Evolutionary conservation across 1,140 invertebrate genomes (phyloP), one percentile per base, ranked within the genome.

Genomic region (Coelopa frigida): DNA sequence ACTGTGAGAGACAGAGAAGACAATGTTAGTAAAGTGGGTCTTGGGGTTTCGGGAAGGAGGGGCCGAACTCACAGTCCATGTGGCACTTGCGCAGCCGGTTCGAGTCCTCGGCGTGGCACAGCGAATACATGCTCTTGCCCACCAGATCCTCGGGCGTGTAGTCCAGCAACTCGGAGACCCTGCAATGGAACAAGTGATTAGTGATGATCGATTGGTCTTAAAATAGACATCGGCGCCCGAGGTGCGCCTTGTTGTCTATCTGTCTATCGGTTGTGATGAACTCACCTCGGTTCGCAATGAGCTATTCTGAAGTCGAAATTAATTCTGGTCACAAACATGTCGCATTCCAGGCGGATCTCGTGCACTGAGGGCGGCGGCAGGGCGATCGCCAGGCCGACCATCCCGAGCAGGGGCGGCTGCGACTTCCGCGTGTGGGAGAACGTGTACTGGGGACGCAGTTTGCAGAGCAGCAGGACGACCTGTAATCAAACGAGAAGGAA

Each of bases 301-400:
- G 90, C 87, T 76, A 98, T 88, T 73, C 86, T 83, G 71, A 98
- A 94, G 71, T 98, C 90, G 56, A 97, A 94, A 64, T 85, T 93
- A 51, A 97, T 87, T 57, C 93, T 81, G 31, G 90, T 96, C 53
- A 97, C 93, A 71, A 98, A 97, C 86, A 95, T 95, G 62, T 96
- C 93, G 21, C 85, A 83, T 72, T 97, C 94, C 44, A 98, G 77
- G 43, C 93, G 80, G 43, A 98, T 92, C 75, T 98, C 94, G 62
- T 96, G 94, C 35, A 97, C 90, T 35, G 89, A 94, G 3, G 94
- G 94, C 4, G 94, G 93, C 40, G 94, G 94, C 38, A 97, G 75
- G 0, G 94, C 94, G 45, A 97, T 94, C 35, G 94, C 94, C 47
- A 97, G 61, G 0, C 87, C 93, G 23, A 97, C 91, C 84, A 97